Conservation (phyloP, 2,888 invertebrate species). For the Allolobophora icterica region DNA sequence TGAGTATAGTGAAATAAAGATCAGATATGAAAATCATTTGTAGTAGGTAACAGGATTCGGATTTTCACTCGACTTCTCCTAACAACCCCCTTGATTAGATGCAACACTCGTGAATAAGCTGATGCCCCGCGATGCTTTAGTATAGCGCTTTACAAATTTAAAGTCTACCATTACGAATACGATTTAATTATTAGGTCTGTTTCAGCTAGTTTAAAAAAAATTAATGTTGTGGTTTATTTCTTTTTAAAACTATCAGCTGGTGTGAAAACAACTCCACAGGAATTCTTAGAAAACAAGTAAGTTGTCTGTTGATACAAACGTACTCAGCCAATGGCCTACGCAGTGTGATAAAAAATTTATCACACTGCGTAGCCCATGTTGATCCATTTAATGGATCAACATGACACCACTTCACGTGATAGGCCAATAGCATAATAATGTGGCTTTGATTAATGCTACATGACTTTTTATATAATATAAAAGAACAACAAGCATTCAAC, state of each 20-base stretch:
- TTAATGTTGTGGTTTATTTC: neutral
- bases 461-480: neutral
- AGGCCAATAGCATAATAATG: neutral
- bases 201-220: neutral
- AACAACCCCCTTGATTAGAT: no score
- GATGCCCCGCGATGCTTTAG: no score
- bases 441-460: neutral
- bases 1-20: neutral
- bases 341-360: no score
- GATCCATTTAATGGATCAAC: neutral
- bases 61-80: no score
- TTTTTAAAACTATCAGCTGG: neutral
- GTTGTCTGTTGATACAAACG: neutral
- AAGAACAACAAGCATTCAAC: neutral
- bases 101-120: no score
- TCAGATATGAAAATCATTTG: neutral
- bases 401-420: neutral
- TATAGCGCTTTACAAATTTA: no score
- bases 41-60: no score
- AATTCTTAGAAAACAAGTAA: neutral
- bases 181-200: neutral
- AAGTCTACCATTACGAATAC: no score
- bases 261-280: neutral
- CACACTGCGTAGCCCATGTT: no score
- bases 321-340: neutral